Conservation (phyloP, 2,113 vertebrate genomes). For the Pristiophorus japonicus region DNA sequence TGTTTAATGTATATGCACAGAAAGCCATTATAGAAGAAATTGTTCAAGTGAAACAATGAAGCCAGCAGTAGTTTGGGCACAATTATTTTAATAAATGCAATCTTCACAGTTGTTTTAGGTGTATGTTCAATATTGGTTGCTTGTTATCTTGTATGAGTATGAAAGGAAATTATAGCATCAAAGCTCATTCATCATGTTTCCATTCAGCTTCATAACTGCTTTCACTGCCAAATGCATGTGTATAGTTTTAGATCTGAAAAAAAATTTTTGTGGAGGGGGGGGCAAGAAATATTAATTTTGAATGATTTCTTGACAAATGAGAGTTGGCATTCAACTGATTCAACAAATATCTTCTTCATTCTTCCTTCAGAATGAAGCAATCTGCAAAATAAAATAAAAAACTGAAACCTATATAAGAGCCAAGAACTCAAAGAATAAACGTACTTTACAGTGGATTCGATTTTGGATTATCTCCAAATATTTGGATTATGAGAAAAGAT, state of each 20-base stretch:
- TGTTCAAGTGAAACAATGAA: constrained; percentile 13
- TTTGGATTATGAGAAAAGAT: background rate
- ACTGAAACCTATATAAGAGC: constrained; percentile 1
- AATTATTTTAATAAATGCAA: constrained; percentile 26
- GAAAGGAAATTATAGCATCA: background rate
- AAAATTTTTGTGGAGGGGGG: background rate
- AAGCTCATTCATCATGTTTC: constrained; percentile 31
- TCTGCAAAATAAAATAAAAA: background rate
- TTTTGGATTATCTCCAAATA: background rate
- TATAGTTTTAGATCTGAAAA: background rate
- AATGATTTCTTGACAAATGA: constrained; percentile 24
- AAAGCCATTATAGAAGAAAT: background rate
- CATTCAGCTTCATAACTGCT: background rate
- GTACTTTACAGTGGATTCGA: background rate
- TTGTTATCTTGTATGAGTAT: background rate
- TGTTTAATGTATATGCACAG: background rate
- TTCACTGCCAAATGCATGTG: background rate
- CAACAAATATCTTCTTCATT: constrained; percentile 9
- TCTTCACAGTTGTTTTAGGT: background rate
- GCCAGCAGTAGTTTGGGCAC: background rate
- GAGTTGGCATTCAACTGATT: background rate
- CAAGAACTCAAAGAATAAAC: background rate
- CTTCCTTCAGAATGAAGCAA: constrained; percentile 2
- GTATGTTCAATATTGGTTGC: background rate
- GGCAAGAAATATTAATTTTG: background rate